Percentiles rank a stretch among this genome's conserved stretches.
phyloP scores from a whole-genome alignment of 2,888 invertebrate genomes.

The Phortica okadai region DNA sequence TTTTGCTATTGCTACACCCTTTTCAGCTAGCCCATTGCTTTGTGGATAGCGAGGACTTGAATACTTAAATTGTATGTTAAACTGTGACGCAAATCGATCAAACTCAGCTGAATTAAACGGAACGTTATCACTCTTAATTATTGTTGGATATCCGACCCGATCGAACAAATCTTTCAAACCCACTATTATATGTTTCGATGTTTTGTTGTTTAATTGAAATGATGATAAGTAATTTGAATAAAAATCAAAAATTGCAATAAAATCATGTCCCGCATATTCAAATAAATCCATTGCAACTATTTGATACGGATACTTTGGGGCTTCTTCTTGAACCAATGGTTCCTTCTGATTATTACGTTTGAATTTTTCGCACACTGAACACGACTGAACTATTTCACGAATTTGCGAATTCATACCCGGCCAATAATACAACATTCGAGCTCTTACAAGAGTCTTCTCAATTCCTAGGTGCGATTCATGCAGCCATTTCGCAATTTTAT shows the following conservation, averaged over 20 bases:
- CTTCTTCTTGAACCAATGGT: constrained; percentile 45
- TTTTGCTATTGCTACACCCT: constrained; percentile 47
- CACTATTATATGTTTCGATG: constrained; percentile 38
- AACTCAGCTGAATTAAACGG: constrained; percentile 44
- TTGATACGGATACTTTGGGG: constrained; percentile 49
- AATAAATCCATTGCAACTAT: constrained; percentile 47
- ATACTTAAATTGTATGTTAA: constrained; percentile 40
- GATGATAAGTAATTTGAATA: too few species aligned
- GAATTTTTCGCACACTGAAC: constrained; percentile 43
- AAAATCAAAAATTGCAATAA: constrained; percentile 43
- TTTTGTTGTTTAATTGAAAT: constrained; percentile 23
- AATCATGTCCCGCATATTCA: constrained; percentile 44
- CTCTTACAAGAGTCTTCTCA: constrained; percentile 60
- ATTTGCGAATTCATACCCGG: constrained; percentile 61
- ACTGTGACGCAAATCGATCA: constrained; percentile 33
- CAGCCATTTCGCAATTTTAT: constrained; percentile 50
- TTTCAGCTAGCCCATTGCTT: constrained; percentile 46
- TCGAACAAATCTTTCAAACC: constrained; percentile 42
- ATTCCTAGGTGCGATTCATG: constrained; percentile 67
- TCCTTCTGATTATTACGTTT: constrained; percentile 47
- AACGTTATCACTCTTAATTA: constrained; percentile 50
- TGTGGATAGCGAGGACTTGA: constrained; percentile 45
- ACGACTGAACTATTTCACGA: constrained; percentile 47
- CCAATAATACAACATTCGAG: constrained; percentile 64
- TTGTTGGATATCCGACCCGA: constrained; percentile 56